A percentile compares a stretch with the other conserved stretches of the same genome.
phyloP scores from a whole-genome alignment of 2,888 invertebrate species.

The Caenorhabditis sp. region DNA sequence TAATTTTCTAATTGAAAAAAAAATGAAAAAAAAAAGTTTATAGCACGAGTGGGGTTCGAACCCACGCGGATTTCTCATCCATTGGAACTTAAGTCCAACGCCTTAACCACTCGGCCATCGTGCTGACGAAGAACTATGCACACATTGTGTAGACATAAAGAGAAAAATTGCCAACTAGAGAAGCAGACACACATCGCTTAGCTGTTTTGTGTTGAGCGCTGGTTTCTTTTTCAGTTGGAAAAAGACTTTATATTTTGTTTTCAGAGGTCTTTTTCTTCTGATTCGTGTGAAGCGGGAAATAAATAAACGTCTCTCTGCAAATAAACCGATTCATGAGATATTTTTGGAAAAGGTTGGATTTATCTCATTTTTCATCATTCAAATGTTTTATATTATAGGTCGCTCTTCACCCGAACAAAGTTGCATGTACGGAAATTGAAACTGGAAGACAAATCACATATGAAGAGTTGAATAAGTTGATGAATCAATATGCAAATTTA shows the following conservation, averaged over 20 bases:
- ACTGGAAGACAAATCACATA: slow-evolving; percentile 62
- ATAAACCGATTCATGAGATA: slow-evolving; percentile 63
- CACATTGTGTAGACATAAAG: neutral
- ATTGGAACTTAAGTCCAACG: slow-evolving; percentile 77
- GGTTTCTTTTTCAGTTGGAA: neutral
- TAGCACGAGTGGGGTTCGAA: slow-evolving; percentile 59
- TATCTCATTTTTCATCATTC: neutral
- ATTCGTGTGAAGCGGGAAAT: slow-evolving; percentile 56
- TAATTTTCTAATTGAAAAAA: too few relatives aligned
- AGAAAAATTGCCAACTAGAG: neutral
- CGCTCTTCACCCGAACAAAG: slow-evolving; percentile 42
- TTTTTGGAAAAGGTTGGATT: slow-evolving; percentile 59
- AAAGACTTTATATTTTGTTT: slow-evolving; percentile 9
- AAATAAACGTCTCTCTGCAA: slow-evolving; percentile 46
- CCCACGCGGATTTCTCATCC: slow-evolving; percentile 56
- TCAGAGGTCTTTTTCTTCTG: slow-evolving; percentile 59
- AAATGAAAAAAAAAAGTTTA: neutral
- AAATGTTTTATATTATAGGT: slow-evolving; percentile 24
- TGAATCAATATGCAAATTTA: slow-evolving; percentile 67
- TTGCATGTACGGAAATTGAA: slow-evolving; percentile 56
- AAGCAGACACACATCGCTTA: neutral
- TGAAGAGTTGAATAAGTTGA: slow-evolving; percentile 56
- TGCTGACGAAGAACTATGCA: slow-evolving; percentile 18
- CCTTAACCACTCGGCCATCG: slow-evolving; percentile 77
- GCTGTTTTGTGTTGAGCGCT: neutral